Conservation (phyloP, 2,888 invertebrate genomes). For the Tenthredo livida region DNA sequence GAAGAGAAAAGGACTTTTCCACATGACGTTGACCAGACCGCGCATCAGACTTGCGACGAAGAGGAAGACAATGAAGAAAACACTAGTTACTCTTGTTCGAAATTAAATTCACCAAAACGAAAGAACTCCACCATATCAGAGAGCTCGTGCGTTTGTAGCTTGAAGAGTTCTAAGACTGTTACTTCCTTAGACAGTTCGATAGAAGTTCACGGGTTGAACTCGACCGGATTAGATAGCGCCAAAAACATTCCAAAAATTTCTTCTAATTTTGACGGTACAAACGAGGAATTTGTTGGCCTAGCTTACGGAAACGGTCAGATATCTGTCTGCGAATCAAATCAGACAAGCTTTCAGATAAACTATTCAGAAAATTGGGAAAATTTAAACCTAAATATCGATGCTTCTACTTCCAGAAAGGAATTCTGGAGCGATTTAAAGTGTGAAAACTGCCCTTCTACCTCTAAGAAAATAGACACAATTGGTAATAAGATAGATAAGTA, state of each 20-base stretch:
- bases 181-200: constrained; percentile 63
- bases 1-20: constrained; percentile 74
- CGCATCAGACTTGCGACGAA: constrained; percentile 37
- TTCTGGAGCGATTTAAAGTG: constrained; percentile 75
- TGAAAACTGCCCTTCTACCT: constrained; percentile 70
- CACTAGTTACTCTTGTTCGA: constrained; percentile 75
- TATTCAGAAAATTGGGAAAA: constrained; percentile 77
- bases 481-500: constrained; percentile 70
- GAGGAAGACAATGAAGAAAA: constrained; percentile 72
- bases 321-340: constrained; percentile 74
- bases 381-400: constrained; percentile 73
- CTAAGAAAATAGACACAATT: constrained; percentile 67
- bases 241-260: constrained; percentile 71
- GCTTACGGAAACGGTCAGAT: constrained; percentile 75
- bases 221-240: constrained; percentile 57
- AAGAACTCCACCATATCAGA: constrained; percentile 66
- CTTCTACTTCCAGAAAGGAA: constrained; percentile 70
- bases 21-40: constrained; percentile 66
- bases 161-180: constrained; percentile 62
- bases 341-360: constrained; percentile 72
- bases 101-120: constrained; percentile 71
- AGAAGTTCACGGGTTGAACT: constrained; percentile 61
- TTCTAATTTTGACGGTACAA: constrained; percentile 73
- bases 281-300: constrained; percentile 75
- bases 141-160: constrained; percentile 72